Percentiles rank a stretch among this genome's conserved stretches.
Conservation (phyloP, 2,888 invertebrate genomes). For the Sesia bembeciformis region DNA sequence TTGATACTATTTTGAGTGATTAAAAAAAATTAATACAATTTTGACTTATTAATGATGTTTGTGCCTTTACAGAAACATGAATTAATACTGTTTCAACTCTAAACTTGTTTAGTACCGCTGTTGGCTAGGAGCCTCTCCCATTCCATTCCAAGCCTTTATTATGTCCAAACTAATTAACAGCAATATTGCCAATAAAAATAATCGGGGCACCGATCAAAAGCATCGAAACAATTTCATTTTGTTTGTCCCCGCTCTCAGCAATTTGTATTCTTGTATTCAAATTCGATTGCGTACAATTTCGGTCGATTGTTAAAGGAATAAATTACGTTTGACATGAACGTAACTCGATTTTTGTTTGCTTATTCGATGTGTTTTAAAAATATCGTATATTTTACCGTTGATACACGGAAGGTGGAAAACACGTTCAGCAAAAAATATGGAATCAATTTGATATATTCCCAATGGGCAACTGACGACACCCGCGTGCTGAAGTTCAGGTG, state of each 20-base stretch:
- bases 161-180: too few species aligned
- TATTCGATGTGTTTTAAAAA: conserved; percentile 15
- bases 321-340: conserved; percentile 24
- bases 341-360: conserved; percentile 23
- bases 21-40: too few species aligned
- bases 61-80: too few species aligned
- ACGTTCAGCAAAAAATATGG: not conserved
- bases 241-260: not conserved
- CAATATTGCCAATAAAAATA: not conserved
- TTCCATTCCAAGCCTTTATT: conserved; percentile 1
- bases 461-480: too few species aligned
- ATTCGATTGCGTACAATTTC: conserved; percentile 1
- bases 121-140: not conserved
- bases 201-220: not conserved
- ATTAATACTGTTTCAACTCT: too few species aligned
- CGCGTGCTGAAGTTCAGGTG: too few species aligned
- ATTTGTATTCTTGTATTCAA: not conserved
- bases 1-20: too few species aligned
- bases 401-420: not conserved
- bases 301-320: conserved; percentile 24
- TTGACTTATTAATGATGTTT: too few species aligned
- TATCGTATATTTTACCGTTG: not conserved
- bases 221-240: not conserved
- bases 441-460: too few species aligned
- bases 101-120: conserved; percentile 2